Evolutionary conservation across 64 coral and sea anemone species (phyloP).

Genomic region (Exaiptasia diaphana): DNA sequence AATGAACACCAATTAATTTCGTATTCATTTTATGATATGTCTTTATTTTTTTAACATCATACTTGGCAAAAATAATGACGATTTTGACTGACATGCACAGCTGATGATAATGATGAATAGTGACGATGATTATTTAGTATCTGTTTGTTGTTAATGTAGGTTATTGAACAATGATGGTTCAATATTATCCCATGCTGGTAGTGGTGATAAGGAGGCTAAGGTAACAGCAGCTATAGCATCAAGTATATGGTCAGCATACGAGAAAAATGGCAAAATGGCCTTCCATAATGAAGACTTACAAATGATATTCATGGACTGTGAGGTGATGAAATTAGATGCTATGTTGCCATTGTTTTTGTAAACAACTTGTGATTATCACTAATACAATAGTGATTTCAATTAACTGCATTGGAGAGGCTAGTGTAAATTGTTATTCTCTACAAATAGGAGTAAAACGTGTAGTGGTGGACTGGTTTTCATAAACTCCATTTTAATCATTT

Average conservation of each 20-base stretch:
- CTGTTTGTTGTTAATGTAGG: slow-evolving; percentile 13
- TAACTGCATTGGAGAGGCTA: not conserved
- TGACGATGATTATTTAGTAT: no score
- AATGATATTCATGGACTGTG: slow-evolving; percentile 96
- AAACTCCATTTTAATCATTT: no score
- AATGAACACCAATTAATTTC: no score
- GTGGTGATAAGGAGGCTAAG: slow-evolving; percentile 77
- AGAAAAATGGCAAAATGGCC: slow-evolving; percentile 90
- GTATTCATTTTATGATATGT: no score
- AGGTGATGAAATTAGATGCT: slow-evolving; percentile 40
- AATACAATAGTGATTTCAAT: not conserved
- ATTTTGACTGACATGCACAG: no score
- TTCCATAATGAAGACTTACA: slow-evolving; percentile 92
- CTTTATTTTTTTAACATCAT: no score
- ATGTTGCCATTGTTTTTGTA: not conserved
- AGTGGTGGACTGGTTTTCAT: no score
- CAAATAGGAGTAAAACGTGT: no score
- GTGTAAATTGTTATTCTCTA: no score
- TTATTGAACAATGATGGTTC: slow-evolving; percentile 82
- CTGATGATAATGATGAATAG: no score
- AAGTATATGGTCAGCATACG: slow-evolving; percentile 96
- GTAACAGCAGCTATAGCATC: slow-evolving; percentile 94
- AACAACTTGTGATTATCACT: not conserved
- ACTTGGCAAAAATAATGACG: no score
- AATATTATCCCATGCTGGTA: slow-evolving; percentile 74